phyloP scores from a whole-genome alignment of 2,888 invertebrate species.

The Tetramorium bicarinatum region DNA sequence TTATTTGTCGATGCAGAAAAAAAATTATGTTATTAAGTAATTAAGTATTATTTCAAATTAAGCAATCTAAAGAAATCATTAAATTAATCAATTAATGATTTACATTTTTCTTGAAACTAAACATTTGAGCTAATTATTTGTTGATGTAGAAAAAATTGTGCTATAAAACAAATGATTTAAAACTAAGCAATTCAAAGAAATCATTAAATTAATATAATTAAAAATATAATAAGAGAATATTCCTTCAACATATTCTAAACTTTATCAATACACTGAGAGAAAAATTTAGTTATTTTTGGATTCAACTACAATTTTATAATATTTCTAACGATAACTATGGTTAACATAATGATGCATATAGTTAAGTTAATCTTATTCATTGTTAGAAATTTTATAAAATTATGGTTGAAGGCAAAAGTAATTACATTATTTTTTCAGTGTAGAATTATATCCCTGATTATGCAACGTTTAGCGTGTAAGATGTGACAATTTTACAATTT shows the following conservation, averaged over 20 bases:
- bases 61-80: background rate
- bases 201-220: background rate
- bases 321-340: too few species aligned
- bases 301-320: too few species aligned
- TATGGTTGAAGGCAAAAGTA: too few species aligned
- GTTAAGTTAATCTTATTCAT: too few species aligned
- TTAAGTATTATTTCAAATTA: background rate
- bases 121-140: background rate
- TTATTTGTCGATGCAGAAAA: background rate
- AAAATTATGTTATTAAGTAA: background rate
- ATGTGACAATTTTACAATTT: background rate
- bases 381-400: too few species aligned
- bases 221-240: background rate
- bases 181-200: background rate
- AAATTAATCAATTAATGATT: background rate
- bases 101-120: too few species aligned
- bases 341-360: too few species aligned
- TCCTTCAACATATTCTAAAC: background rate
- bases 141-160: background rate
- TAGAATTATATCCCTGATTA: background rate
- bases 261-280: background rate
- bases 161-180: background rate
- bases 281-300: too few species aligned
- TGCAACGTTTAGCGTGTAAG: background rate
- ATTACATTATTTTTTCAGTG: too few species aligned